These are phyloP conservation scores for Orthosia gracilis DNA, from an alignment of 2,888 invertebrate genomes.

Conservation along the genomic window DNA sequence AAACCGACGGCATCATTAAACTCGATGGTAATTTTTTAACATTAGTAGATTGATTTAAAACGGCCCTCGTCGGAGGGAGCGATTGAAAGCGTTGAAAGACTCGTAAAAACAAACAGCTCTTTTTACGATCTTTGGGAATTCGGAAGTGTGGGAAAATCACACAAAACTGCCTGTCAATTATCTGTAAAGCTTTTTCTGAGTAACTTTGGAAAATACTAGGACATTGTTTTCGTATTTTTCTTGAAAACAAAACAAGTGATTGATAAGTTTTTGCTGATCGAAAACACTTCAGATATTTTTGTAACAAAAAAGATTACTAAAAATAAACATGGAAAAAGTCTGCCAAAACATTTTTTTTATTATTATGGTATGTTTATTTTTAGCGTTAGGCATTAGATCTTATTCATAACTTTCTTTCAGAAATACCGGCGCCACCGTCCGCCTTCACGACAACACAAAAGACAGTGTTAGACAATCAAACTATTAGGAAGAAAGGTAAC, in stretches of 20 bases:
- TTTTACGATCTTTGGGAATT: constrained; percentile 68
- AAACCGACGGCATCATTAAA: constrained; percentile 97
- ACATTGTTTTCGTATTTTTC: constrained; percentile 30
- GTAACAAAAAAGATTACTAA: not conserved
- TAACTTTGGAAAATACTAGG: constrained; percentile 24
- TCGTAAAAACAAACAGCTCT: constrained; percentile 67
- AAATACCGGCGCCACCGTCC: constrained; percentile 96
- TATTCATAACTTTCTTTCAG: constrained; percentile 85
- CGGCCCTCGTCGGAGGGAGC: constrained; percentile 43
- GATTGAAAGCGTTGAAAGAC: constrained; percentile 64
- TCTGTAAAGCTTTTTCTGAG: constrained; percentile 62
- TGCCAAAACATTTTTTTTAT: too few relatives aligned
- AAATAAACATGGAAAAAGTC: not conserved
- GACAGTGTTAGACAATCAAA: constrained; percentile 86
- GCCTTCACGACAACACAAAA: constrained; percentile 92
- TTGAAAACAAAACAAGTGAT: constrained; percentile 5
- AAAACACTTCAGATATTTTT: not conserved
- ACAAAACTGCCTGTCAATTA: constrained; percentile 67
- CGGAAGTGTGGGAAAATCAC: constrained; percentile 66
- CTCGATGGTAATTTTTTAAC: constrained; percentile 93
- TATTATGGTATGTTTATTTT: not conserved
- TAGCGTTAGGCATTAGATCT: not conserved
- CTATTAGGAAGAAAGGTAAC: constrained; percentile 87
- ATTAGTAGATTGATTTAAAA: constrained; percentile 69
- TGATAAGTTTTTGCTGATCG: constrained; percentile 3